Percentiles rank a stretch among this genome's conserved stretches.
Evolutionary conservation across 2,888 invertebrate genomes (phyloP).

Genomic region (Eubasilissa splendida): DNA sequence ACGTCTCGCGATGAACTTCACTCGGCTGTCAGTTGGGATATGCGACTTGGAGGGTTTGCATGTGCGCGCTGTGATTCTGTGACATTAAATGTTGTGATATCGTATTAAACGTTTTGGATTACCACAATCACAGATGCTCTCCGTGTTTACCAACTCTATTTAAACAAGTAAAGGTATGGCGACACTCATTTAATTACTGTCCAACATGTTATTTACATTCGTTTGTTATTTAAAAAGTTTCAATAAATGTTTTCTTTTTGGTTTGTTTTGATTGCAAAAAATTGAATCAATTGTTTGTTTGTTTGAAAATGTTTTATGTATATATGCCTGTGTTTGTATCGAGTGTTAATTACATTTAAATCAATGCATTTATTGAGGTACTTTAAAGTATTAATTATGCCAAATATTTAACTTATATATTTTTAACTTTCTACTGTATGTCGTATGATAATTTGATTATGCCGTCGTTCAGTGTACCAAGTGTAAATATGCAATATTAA

Average conservation of each 20-base stretch:
- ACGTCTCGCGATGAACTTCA: background rate
- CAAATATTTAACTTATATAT: too few relatives aligned
- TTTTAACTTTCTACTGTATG: too few relatives aligned
- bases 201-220: background rate
- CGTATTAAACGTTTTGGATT: slow-evolving; percentile 48
- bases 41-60: background rate
- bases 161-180: slow-evolving; percentile 25
- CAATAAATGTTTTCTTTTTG: background rate
- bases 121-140: slow-evolving; percentile 46
- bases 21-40: slow-evolving; percentile 37
- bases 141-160: slow-evolving; percentile 17
- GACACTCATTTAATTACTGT: background rate
- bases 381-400: too few relatives aligned
- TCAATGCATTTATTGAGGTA: too few relatives aligned
- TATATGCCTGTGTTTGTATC: too few relatives aligned
- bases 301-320: too few relatives aligned
- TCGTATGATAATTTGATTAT: too few relatives aligned
- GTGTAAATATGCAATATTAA: background rate
- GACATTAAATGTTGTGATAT: slow-evolving; percentile 46
- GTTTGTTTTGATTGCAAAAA: background rate
- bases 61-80: slow-evolving; percentile 26
- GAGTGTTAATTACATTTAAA: too few relatives aligned
- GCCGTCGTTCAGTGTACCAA: too few relatives aligned
- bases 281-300: background rate
- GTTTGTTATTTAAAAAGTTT: background rate